Evolutionary conservation across 2,888 invertebrate species (phyloP), one percentile per base, ranked within the genome.

Genomic region (Mythimna albipuncta): DNA sequence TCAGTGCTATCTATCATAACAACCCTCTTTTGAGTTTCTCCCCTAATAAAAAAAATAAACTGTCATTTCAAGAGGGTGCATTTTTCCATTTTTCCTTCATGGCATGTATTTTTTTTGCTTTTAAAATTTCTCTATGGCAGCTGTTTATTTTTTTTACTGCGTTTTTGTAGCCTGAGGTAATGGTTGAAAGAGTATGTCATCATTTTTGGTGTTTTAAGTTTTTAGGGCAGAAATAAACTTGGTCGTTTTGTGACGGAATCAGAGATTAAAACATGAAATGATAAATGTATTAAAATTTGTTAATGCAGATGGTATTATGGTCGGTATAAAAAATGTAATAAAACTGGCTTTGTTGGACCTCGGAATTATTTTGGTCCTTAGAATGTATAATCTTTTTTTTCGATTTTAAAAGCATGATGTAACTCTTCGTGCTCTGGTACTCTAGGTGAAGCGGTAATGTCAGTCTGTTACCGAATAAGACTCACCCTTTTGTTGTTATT

Each of bases 31-130:
- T 77, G 74, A 80, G 78, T 79, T 63, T 38, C 59, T 74, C 38
- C 58, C 74, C 66, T 74, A 76, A 47, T 84, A 80, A 86, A 84
- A 26, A 85, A 84, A 86, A 87, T 70, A 84, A 84, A 87, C 85
- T 77, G 73, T 78, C 88, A 81, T 87, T 87, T 75, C 62, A 55
- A 64, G 75, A 75, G 79, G 83, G 76, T 80, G 79, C 75, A 80
- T 81, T 81, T 85, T 79, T 69, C 79, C 71, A 74, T 80, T 80
- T 85, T 73, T 73, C 74, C 68, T 74, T 59, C 47, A 72, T 41
- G 68, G 68, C 61, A 54, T 50, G 47, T 61, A 57, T 55, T 44
- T 73, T 47, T 77, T 82, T 61, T 69, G 44, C 65, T 75, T 77
- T 74, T 68, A 58, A 75, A 75, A 75, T 79, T 52, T 68, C 74